These are phyloP conservation scores for Tipula confusa DNA, from an alignment of 2,888 invertebrate genomes.

Conservation along the genomic window DNA sequence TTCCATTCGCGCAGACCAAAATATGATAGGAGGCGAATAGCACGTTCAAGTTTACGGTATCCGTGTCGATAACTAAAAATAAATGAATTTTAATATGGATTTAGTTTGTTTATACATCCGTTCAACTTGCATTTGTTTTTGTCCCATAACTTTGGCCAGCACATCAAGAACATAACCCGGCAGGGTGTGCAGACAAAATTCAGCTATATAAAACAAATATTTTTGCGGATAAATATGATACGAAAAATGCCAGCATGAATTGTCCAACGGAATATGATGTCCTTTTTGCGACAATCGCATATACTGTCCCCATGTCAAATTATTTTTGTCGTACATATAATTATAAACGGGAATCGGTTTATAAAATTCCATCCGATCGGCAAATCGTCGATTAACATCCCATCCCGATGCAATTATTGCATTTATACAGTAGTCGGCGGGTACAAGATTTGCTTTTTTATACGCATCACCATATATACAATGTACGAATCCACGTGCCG, in stretches of 20 bases:
- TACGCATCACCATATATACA: constrained; percentile 47
- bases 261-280: constrained; percentile 50
- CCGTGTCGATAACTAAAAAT: constrained; percentile 44
- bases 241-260: constrained; percentile 50
- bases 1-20: constrained; percentile 49
- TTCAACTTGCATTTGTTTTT: constrained; percentile 49
- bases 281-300: constrained; percentile 49
- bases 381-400: constrained; percentile 44
- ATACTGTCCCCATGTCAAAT: constrained; percentile 50
- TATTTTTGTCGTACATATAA: constrained; percentile 49
- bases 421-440: constrained; percentile 51
- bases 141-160: constrained; percentile 49
- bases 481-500: constrained; percentile 48
- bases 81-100: too few species aligned
- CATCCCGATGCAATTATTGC: constrained; percentile 50
- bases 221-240: constrained; percentile 50
- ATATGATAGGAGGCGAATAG: constrained; percentile 50
- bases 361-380: constrained; percentile 32
- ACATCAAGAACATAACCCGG: constrained; percentile 51
- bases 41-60: constrained; percentile 47
- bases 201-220: constrained; percentile 46
- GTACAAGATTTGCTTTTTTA: constrained; percentile 48
- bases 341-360: constrained; percentile 49
- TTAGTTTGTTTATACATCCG: too few species aligned
- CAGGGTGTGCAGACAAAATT: constrained; percentile 49